Evolutionary conservation across 2,797 vertebrate genomes (phyloP).

Genomic region (Danio albolineatus): DNA sequence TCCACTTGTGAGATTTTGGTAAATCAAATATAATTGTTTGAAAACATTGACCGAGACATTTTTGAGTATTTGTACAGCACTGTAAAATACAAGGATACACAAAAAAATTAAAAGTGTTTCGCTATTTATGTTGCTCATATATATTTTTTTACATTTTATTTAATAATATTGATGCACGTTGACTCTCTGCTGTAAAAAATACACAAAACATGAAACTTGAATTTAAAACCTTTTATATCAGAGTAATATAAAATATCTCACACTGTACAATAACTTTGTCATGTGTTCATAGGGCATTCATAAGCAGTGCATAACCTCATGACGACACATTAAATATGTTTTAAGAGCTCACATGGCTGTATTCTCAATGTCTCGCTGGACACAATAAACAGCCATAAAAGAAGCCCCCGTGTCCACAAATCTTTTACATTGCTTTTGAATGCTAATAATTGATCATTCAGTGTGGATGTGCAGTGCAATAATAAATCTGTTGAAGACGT

Average conservation of each 20-base stretch:
- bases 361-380: conserved; percentile 18
- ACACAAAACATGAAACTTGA: neutral
- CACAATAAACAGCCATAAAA: conserved; percentile 15
- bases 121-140: no score
- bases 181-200: neutral
- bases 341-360: conserved; percentile 6
- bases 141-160: neutral
- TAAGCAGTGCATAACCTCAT: conserved; percentile 25
- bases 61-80: no score
- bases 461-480: conserved; percentile 15
- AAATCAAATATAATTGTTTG: no score
- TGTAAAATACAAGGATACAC: no score
- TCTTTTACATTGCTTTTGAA: conserved; percentile 19
- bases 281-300: conserved; percentile 18
- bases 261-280: conserved; percentile 29
- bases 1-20: no score
- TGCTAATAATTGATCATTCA: conserved; percentile 22
- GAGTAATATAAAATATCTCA: conserved; percentile 43
- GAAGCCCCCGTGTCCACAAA: conserved; percentile 12
- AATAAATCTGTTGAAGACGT: neutral
- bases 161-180: neutral
- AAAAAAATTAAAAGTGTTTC: no score
- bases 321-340: neutral
- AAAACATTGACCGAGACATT: no score
- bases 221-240: conserved; percentile 2